phyloP scores from a whole-genome alignment of 2,797 vertebrate genomes.

The Myotis daubentonii region DNA sequence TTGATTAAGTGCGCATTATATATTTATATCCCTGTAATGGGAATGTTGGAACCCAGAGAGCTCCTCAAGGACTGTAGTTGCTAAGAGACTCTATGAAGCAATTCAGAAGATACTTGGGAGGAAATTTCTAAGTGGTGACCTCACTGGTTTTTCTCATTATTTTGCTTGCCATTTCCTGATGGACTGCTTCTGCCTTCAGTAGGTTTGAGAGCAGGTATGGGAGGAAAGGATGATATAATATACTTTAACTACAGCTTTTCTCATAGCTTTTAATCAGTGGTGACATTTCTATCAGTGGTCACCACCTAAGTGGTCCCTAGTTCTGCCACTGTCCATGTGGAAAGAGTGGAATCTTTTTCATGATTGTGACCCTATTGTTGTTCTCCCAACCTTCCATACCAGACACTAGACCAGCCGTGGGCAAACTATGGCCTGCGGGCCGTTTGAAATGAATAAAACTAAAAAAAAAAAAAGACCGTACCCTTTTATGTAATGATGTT shows the following conservation, averaged over 20 bases:
- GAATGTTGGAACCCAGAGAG: slow-evolving; percentile 58
- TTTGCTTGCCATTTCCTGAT: slow-evolving; percentile 4
- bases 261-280: neutral
- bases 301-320: neutral
- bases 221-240: neutral
- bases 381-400: neutral
- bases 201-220: slow-evolving; percentile 1
- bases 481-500: too few relatives aligned
- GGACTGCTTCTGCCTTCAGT: neutral
- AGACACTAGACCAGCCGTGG: neutral
- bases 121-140: neutral
- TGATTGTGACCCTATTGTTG: neutral
- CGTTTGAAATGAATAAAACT: too few relatives aligned
- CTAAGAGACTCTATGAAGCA: neutral
- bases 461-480: too few relatives aligned
- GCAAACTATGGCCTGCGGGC: too few relatives aligned
- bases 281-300: neutral
- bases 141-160: neutral
- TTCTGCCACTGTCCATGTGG: neutral
- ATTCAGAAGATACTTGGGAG: slow-evolving; percentile 29
- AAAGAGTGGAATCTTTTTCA: neutral
- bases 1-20: slow-evolving; percentile 71
- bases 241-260: neutral
- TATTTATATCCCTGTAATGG: slow-evolving; percentile 69
- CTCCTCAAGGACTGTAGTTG: slow-evolving; percentile 42